Evolutionary conservation across 1,140 invertebrate species (phyloP).

Genomic region (Thereuonema tuberculata): DNA sequence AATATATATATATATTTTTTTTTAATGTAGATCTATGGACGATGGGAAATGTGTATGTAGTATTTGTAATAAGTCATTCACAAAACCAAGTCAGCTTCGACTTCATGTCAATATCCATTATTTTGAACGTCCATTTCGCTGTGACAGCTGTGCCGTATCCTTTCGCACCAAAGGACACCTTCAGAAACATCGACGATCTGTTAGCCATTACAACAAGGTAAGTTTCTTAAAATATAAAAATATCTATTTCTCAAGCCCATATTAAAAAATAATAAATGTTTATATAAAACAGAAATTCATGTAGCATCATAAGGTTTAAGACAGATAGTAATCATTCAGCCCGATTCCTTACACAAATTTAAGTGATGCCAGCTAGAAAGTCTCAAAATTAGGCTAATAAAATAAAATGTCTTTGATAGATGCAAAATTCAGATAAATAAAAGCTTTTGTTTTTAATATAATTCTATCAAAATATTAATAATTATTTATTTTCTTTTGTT

Average conservation of each 20-base stretch:
- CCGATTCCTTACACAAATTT: too few relatives aligned
- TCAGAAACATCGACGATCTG: conserved; percentile 78
- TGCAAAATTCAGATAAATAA: too few relatives aligned
- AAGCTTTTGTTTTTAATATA: too few relatives aligned
- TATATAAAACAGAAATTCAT: too few relatives aligned
- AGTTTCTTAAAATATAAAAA: conserved; percentile 19
- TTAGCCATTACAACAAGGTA: conserved; percentile 80
- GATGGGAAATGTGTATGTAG: conserved; percentile 69
- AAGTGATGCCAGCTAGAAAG: too few relatives aligned
- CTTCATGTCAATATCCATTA: conserved; percentile 94
- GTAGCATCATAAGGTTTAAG: too few relatives aligned
- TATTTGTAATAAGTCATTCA: conserved; percentile 82
- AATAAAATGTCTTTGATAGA: too few relatives aligned
- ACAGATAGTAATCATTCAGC: too few relatives aligned
- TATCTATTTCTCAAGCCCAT: background rate
- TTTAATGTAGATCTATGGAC: conserved; percentile 48
- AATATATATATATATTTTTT: too few relatives aligned
- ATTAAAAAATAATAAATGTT: too few relatives aligned
- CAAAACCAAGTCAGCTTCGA: conserved; percentile 71
- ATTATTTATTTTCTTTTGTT: background rate
- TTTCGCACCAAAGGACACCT: conserved; percentile 83
- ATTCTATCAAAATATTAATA: background rate
- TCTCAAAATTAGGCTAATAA: too few relatives aligned
- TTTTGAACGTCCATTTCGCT: conserved; percentile 80
- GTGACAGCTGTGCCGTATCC: conserved; percentile 77